Conservation (phyloP, 1,140 invertebrate genomes). For the Pseudomyrmex dendroicus region DNA sequence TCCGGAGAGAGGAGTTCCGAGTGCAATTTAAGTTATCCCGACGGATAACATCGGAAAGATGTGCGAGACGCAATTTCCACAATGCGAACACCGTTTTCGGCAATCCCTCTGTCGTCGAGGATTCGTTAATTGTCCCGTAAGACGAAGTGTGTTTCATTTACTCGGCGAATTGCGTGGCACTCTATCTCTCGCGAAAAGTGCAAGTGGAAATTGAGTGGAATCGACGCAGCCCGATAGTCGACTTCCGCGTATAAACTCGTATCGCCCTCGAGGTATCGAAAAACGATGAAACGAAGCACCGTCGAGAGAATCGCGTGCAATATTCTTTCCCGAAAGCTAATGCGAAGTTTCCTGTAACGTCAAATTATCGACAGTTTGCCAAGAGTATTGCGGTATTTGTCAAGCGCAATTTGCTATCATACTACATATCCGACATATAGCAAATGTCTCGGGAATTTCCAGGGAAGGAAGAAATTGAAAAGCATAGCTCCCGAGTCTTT, state of each 20-base stretch:
- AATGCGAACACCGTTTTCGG: conserved; percentile 47
- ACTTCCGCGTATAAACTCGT: conserved; percentile 13
- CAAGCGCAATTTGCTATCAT: background rate
- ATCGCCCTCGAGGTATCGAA: conserved; percentile 36
- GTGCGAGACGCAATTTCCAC: conserved; percentile 43
- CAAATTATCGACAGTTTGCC: conserved; percentile 10
- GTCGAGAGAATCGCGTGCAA: conserved; percentile 24
- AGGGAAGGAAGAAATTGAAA: background rate
- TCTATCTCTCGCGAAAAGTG: conserved; percentile 30
- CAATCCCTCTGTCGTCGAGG: conserved; percentile 47
- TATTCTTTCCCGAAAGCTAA: conserved; percentile 19
- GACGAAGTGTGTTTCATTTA: conserved; percentile 65
- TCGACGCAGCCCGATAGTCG: conserved; percentile 33
- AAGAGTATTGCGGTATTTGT: background rate
- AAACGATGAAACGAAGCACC: conserved; percentile 42
- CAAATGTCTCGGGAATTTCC: background rate
- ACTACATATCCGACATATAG: background rate
- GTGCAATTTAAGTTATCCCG: conserved; percentile 71
- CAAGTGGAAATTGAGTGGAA: conserved; percentile 15
- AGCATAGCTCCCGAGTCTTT: background rate
- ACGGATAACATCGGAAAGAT: conserved; percentile 49
- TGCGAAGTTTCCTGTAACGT: conserved; percentile 12
- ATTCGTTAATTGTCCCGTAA: conserved; percentile 67
- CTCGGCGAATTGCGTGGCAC: conserved; percentile 35
- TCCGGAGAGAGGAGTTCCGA: conserved; percentile 59